Evolutionary conservation across 2,797 vertebrate genomes (phyloP).

Genomic region (Threskiornis aethiopicus): DNA sequence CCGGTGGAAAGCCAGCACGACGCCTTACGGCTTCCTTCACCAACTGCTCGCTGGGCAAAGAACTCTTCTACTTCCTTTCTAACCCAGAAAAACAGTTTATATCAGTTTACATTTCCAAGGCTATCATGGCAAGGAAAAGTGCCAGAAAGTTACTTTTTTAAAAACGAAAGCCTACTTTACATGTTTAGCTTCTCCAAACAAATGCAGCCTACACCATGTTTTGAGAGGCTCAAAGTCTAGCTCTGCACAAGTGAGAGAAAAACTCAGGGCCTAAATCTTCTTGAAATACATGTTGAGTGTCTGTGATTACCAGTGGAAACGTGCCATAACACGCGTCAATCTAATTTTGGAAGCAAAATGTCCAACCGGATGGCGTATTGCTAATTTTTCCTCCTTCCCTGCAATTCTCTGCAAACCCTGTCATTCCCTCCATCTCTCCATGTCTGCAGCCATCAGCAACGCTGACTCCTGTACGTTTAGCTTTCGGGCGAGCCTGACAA

Average conservation of each 20-base stretch:
- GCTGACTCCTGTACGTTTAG: neutral
- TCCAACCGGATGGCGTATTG: constrained; percentile 44
- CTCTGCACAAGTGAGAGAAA: constrained; percentile 36
- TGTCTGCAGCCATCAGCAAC: constrained; percentile 6
- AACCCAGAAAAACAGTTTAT: constrained; percentile 7
- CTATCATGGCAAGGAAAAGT: constrained; percentile 32
- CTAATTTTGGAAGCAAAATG: constrained; percentile 66
- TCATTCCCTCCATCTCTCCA: neutral
- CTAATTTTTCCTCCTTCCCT: neutral
- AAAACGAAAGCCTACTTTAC: constrained; percentile 5
- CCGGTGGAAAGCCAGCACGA: fast-evolving
- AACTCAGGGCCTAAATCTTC: constrained; percentile 8
- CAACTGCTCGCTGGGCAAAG: fast-evolving
- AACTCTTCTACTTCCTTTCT: neutral
- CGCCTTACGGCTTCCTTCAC: fast-evolving
- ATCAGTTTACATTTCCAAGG: constrained; percentile 43
- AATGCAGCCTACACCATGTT: neutral
- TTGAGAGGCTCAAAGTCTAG: constrained; percentile 4
- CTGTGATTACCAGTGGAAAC: constrained; percentile 59
- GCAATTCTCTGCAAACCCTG: neutral
- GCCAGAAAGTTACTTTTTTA: constrained; percentile 18
- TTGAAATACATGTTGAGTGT: constrained; percentile 31
- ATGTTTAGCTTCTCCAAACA: constrained; percentile 2
- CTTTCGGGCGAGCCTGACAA: neutral
- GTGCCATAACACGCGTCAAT: constrained; percentile 48